Base-by-base conservation (phyloP, 2,113 vertebrate species). In the Podarcis cretensis region DNA sequence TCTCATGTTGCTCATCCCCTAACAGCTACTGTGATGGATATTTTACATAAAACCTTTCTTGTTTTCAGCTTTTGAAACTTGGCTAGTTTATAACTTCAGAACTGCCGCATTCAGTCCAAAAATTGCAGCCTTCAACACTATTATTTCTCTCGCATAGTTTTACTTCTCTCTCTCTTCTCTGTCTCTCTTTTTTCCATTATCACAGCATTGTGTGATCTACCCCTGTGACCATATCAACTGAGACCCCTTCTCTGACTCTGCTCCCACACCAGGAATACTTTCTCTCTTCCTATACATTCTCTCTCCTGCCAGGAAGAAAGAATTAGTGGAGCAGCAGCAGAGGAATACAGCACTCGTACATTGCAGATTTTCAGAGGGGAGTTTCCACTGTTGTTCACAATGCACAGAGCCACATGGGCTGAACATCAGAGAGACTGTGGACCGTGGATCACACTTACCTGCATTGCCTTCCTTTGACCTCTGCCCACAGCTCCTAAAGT, bases 311-410 rank as follows among this genome's bases (percentile, higher is more conserved):
- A 30, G 81, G 89, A 84, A 89, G 75, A 85, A 89, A 92, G 93
- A 90, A 90, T 89, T 63, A 89, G 91, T 94, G 94, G 89, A 86
- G 48, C 48, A 54, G 48, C 48, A 87, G 89, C 89, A 88, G 87
- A 91, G 84, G 68, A 88, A 92, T 78, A 68, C 35, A 16, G 10
- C 40, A n/a, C 18, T 63, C 13, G 40, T 23, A 25, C 7, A 18
- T 43, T 83, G 71, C 78, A 76, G 71, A 6, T 59, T 77, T 37
- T 73, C 73, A 25, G 14, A 40, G 43, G 69, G 35, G 48, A 68
- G 12, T 27, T 66, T 69, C 69, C 23, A 2, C 23, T 25, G 54
- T 27, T 16, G 20, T 37, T 54, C 75, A 21, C 6, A 23, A 35
- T 78, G n/a, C 63, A 69, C 23, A 77, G 63, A 68, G 18, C 74